These are phyloP conservation scores for Dynastes hyllus DNA, from an alignment of 2,888 invertebrate genomes.

Conservation along the genomic window DNA sequence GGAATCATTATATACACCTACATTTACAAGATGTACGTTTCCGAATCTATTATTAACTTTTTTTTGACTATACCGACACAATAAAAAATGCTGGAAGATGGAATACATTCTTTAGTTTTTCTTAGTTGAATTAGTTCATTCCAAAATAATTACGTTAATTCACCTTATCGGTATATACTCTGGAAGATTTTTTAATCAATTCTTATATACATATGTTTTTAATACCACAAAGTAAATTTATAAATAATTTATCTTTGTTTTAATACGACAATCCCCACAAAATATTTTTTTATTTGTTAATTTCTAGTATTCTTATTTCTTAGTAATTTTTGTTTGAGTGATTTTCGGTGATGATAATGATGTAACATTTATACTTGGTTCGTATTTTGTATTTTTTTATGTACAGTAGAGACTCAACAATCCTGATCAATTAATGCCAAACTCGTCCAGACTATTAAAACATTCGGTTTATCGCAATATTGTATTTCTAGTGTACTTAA, in stretches of 20 bases:
- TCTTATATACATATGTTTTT: conserved; percentile 35
- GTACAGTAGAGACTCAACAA: too few relatives aligned
- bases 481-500: too few relatives aligned
- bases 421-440: too few relatives aligned
- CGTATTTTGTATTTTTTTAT: too few relatives aligned
- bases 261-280: conserved; percentile 12
- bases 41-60: conserved; percentile 17
- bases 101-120: conserved; percentile 1
- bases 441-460: too few relatives aligned
- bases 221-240: conserved; percentile 30
- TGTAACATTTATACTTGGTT: too few relatives aligned
- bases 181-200: conserved; percentile 3
- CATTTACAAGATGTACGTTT: conserved; percentile 38
- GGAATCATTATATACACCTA: conserved; percentile 38
- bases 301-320: neutral
- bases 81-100: conserved; percentile 5
- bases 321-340: too few relatives aligned
- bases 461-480: too few relatives aligned
- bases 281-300: neutral
- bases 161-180: conserved; percentile 17
- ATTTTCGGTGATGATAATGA: too few relatives aligned
- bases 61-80: conserved; percentile 18
- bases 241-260: conserved; percentile 16
- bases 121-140: conserved; percentile 1
- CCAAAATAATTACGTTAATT: neutral